Evolutionary conservation across 1,140 invertebrate species (phyloP).

Genomic region (Akabosia matsudoensis): DNA sequence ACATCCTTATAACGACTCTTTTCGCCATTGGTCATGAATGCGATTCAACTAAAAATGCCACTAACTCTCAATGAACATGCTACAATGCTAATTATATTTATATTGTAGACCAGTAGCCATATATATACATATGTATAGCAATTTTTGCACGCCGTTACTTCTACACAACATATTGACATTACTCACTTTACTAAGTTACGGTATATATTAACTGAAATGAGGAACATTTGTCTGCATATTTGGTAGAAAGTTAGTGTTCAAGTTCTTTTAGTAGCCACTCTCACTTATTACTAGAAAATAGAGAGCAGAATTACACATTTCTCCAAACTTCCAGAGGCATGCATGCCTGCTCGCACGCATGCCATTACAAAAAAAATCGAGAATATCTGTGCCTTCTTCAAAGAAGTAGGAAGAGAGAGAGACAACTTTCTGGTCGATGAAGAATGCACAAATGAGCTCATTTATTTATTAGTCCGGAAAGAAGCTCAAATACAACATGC

Average conservation of each 20-base stretch:
- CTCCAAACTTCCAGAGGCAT: not conserved
- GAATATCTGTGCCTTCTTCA: not conserved
- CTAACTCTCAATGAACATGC: too few species aligned
- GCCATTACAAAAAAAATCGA: not conserved
- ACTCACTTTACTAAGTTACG: not conserved
- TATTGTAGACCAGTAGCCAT: too few species aligned
- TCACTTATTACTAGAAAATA: not conserved
- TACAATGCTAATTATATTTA: too few species aligned
- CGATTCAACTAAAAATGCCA: too few species aligned
- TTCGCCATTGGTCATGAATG: too few species aligned
- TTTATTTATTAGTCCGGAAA: constrained; percentile 25
- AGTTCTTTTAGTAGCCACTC: not conserved
- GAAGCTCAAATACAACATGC: constrained; percentile 1
- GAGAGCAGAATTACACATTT: not conserved
- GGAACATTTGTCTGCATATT: too few species aligned
- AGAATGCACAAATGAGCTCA: constrained; percentile 21
- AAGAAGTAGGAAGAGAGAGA: not conserved
- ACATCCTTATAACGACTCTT: too few species aligned
- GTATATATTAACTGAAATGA: not conserved
- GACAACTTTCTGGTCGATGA: constrained; percentile 17
- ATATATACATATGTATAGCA: not conserved
- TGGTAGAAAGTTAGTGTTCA: too few species aligned
- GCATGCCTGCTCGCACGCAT: not conserved
- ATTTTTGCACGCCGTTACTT: not conserved
- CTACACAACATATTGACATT: not conserved